Percentiles rank a stretch among this genome's conserved stretches.
Conservation (phyloP, 2,888 invertebrate species). For the Elmis aenea region DNA sequence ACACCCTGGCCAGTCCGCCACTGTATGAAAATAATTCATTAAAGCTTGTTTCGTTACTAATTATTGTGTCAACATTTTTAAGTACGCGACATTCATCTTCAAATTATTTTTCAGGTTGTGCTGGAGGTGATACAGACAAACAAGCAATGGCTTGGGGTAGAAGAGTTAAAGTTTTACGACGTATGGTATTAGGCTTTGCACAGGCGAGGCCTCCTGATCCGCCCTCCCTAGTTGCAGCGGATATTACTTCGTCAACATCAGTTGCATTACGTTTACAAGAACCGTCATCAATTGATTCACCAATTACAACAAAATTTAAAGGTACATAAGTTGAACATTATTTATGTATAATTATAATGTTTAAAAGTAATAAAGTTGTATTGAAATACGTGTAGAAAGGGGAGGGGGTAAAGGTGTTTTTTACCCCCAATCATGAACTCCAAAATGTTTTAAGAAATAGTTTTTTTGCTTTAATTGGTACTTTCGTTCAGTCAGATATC, state of each 20-base stretch:
- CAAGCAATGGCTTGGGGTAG: conserved; percentile 86
- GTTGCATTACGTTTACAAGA: conserved; percentile 63
- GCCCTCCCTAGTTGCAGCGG: conserved; percentile 73
- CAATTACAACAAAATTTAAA: conserved; percentile 87
- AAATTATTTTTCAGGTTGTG: conserved; percentile 56
- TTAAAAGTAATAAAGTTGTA: too few species aligned
- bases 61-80: too few species aligned
- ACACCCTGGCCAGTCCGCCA: too few species aligned
- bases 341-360: background rate
- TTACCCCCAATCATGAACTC: too few species aligned
- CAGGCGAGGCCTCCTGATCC: conserved; percentile 79
- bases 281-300: conserved; percentile 65
- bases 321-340: conserved; percentile 56
- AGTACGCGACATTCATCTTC: too few species aligned
- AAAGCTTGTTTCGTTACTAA: too few species aligned
- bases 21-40: too few species aligned
- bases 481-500: background rate
- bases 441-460: too few species aligned
- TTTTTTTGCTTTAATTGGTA: background rate
- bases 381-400: too few species aligned
- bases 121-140: conserved; percentile 71
- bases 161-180: conserved; percentile 67
- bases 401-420: too few species aligned
- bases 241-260: conserved; percentile 68
- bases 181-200: conserved; percentile 81